Conservation (phyloP, 2,888 invertebrate species). For the Celastrina argiolus region DNA sequence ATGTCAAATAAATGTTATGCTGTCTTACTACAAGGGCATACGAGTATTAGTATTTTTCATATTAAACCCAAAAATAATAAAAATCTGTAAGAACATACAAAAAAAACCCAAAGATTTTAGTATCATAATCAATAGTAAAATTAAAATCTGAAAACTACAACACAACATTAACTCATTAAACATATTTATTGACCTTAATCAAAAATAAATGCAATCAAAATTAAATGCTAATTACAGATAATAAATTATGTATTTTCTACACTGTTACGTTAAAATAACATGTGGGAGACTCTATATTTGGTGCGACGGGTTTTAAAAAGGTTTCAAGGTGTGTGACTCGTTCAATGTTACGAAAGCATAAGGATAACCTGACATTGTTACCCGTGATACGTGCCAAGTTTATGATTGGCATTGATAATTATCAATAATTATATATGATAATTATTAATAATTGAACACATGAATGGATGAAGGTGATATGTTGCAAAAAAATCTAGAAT, state of each 20-base stretch:
- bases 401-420: too few species aligned
- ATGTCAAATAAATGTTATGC: background rate
- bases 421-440: too few species aligned
- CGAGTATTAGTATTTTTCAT: background rate
- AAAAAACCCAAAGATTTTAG: too few species aligned
- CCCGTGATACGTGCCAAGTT: background rate
- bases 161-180: too few species aligned
- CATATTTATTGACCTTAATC: too few species aligned
- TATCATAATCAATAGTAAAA: too few species aligned
- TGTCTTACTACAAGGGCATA: background rate
- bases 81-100: too few species aligned
- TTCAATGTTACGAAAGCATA: slow-evolving; percentile 32
- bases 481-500: too few species aligned
- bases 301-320: slow-evolving; percentile 29
- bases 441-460: too few species aligned
- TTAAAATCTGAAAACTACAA: too few species aligned
- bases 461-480: too few species aligned
- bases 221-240: background rate
- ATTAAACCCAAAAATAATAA: background rate
- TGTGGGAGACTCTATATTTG: slow-evolving; percentile 29
- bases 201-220: background rate
- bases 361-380: slow-evolving; percentile 27
- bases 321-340: slow-evolving; percentile 30
- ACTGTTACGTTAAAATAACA: slow-evolving; percentile 19
- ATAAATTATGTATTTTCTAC: too few species aligned